Base-by-base conservation (phyloP, 1,140 invertebrate genomes). In the Pseudachorutes palmiensis region DNA sequence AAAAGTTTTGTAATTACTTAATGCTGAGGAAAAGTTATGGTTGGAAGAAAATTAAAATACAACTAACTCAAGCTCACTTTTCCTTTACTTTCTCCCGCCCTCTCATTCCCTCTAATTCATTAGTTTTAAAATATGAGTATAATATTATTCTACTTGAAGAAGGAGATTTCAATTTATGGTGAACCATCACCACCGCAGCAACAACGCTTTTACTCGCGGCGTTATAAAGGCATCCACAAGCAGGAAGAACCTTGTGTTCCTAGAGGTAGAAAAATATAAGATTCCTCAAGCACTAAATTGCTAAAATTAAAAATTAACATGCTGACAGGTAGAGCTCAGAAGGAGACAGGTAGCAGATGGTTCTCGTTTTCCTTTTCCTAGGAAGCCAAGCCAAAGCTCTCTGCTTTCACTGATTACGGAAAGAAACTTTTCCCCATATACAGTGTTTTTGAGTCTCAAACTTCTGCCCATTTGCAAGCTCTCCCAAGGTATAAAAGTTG, bases 1-100 rank as follows among this genome's bases (percentile, higher is more conserved):
- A 55, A 55, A 55, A 55, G 51, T 55, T 55, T 55, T 55, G 51
- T 55, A 55, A 55, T 55, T 55, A 24, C 51, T 55, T 55, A 55
- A 55, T 19, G 51, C 51, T 55, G 51, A 55, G 51, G 51, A 26
- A 55, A 55, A 55, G 51, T 55, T 55, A 55, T 55, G 51, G 51
- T 26, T 12, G 24, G 24, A 24, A 55, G 14, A 55, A 55, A 55
- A 55, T 55, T 55, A 55, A 55, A 55, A 55, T 24, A 55, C 51
- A 55, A 55, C 51, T 26, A 55, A 55, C 14, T 55, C 51, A 12
- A 55, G 24, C 9, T 22, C 24, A 16, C 24, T 55, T 55, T 24
- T 26, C 24, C 5, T 41, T 41, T 19, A 5, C 36, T 19, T 19
- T 55, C 51, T 24, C 51, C 5, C 51, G 5, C 51, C 24, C 5